Evolutionary conservation across 2,113 vertebrate species (phyloP).

Genomic region (Carassius carassius): DNA sequence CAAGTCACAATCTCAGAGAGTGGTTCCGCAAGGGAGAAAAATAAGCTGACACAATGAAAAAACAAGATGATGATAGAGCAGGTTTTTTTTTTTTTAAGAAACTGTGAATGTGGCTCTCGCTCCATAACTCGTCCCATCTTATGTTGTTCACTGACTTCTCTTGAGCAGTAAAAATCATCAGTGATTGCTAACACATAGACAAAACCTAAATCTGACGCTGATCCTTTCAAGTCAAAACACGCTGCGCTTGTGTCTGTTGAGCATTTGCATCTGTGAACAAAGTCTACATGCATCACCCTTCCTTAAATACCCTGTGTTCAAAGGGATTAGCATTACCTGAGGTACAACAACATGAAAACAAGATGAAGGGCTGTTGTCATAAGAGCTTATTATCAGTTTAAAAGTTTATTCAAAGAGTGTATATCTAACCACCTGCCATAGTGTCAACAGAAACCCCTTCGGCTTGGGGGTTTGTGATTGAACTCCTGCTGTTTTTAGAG

Average conservation of each 20-base stretch:
- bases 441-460: constrained; percentile 1
- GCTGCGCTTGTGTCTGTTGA: background rate
- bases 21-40: background rate
- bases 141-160: background rate
- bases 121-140: background rate
- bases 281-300: constrained; percentile 1
- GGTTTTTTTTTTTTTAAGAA: no score
- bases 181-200: background rate
- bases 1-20: background rate
- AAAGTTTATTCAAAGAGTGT: constrained; percentile 3
- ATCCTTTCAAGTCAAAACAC: background rate
- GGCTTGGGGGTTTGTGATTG: background rate
- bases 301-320: background rate
- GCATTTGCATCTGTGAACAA: constrained; percentile 3
- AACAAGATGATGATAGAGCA: background rate
- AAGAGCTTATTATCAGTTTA: constrained; percentile 7
- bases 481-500: background rate
- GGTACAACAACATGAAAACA: constrained; percentile 19
- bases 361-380: constrained; percentile 20
- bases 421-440: background rate
- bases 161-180: background rate
- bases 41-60: no score
- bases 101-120: no score
- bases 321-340: background rate
- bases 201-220: constrained; percentile 41